Evolutionary conservation across 2,113 vertebrate genomes (phyloP).

Genomic region (Takifugu flavidus): DNA sequence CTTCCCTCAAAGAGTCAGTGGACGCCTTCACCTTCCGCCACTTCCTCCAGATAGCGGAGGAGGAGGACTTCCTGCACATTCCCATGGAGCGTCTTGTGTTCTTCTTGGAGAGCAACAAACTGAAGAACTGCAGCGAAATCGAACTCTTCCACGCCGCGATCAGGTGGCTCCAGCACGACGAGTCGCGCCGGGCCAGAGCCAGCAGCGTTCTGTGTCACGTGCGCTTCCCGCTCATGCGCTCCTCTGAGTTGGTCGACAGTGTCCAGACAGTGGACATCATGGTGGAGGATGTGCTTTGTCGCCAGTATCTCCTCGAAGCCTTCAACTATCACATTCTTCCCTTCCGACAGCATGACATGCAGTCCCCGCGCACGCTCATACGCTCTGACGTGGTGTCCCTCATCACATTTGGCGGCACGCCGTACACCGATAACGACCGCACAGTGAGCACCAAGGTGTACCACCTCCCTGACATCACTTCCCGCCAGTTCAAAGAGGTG

Average conservation of each 20-base stretch:
- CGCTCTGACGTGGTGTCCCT: slow-evolving; percentile 85
- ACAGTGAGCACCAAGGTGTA: slow-evolving; percentile 86
- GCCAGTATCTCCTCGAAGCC: slow-evolving; percentile 92
- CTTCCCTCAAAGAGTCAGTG: slow-evolving; percentile 91
- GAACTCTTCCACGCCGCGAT: slow-evolving; percentile 89
- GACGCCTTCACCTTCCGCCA: slow-evolving; percentile 92
- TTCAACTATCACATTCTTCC: slow-evolving; percentile 98
- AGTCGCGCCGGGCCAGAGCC: slow-evolving; percentile 76
- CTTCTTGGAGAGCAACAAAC: slow-evolving; percentile 94
- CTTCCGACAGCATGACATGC: slow-evolving; percentile 96
- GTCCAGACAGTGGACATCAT: slow-evolving; percentile 93
- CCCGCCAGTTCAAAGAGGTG: slow-evolving; percentile 90
- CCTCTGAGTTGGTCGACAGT: slow-evolving; percentile 92
- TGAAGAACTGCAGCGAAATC: slow-evolving; percentile 90
- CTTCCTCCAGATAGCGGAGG: slow-evolving; percentile 92
- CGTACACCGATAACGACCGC: slow-evolving; percentile 94
- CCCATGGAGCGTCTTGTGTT: slow-evolving; percentile 91
- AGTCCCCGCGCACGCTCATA: slow-evolving; percentile 82
- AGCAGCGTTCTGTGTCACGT: slow-evolving; percentile 89
- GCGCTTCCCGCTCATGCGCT: slow-evolving; percentile 94
- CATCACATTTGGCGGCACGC: slow-evolving; percentile 90
- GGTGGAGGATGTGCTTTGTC: slow-evolving; percentile 91
- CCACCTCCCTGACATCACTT: slow-evolving; percentile 75
- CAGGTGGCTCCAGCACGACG: slow-evolving; percentile 88
- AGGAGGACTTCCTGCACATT: slow-evolving; percentile 95